phyloP scores from a whole-genome alignment of 2,797 vertebrate genomes.

The Betta splendens region DNA sequence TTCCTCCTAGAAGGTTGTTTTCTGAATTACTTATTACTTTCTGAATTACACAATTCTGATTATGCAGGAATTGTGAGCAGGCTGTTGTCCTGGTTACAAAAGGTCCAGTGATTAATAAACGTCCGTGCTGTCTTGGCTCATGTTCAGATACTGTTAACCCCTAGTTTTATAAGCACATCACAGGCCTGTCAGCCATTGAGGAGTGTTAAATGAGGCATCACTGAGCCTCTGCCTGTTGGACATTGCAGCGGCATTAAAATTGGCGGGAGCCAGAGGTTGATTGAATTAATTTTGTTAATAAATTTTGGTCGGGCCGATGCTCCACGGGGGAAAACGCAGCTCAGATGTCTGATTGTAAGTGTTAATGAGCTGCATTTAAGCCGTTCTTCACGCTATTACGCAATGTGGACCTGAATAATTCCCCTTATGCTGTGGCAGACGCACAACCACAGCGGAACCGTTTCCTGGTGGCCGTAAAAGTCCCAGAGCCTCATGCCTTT shows the following conservation, averaged over 20 bases:
- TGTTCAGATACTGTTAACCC: conserved; percentile 42
- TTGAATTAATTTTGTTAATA: conserved; percentile 26
- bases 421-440: conserved; percentile 5
- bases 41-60: no score
- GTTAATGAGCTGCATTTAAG: conserved; percentile 10
- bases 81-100: conserved; percentile 49
- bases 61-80: no score
- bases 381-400: conserved; percentile 1
- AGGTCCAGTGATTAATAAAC: conserved; percentile 58
- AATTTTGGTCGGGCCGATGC: conserved; percentile 20
- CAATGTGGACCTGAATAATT: background rate
- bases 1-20: conserved; percentile 61
- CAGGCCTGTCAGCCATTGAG: conserved; percentile 16
- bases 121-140: conserved; percentile 36
- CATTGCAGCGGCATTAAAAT: conserved; percentile 11
- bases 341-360: conserved; percentile 32
- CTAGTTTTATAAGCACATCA: conserved; percentile 40
- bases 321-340: conserved; percentile 26
- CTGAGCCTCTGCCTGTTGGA: conserved; percentile 19
- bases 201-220: conserved; percentile 10
- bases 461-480: conserved; percentile 33
- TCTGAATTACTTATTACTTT: conserved; percentile 67
- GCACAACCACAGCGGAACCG: background rate
- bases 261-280: conserved; percentile 30
- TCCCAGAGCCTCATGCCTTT: conserved; percentile 32